phyloP scores from a whole-genome alignment of 2,888 invertebrate genomes.

The Drosophila nigritarsus region DNA sequence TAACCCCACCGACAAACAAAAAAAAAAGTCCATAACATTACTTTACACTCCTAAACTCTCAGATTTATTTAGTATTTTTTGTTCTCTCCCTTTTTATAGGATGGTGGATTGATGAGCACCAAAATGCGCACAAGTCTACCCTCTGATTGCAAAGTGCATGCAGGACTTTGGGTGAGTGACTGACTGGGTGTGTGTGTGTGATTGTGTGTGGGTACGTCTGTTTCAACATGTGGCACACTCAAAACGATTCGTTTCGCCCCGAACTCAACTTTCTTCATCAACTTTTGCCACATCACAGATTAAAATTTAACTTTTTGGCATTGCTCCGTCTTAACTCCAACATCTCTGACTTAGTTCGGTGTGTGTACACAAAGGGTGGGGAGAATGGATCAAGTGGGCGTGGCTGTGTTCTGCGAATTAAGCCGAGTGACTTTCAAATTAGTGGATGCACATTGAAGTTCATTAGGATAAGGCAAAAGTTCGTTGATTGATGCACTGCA shows the following conservation, averaged over 20 bases:
- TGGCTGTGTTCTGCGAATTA: conserved; percentile 61
- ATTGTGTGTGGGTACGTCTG: conserved; percentile 39
- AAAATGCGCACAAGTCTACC: conserved; percentile 17
- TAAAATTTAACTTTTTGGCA: conserved; percentile 80
- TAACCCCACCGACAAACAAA: conserved; percentile 1
- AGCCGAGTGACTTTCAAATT: conserved; percentile 78
- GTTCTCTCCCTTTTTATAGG: conserved; percentile 3
- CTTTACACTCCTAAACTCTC: conserved; percentile 48
- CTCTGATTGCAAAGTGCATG: conserved; percentile 6
- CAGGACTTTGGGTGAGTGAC: not conserved
- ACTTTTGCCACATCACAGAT: conserved; percentile 78
- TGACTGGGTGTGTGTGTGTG: conserved; percentile 26
- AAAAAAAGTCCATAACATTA: conserved; percentile 33
- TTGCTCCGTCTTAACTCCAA: conserved; percentile 51
- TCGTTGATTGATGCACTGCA: conserved; percentile 69
- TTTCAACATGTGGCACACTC: conserved; percentile 65
- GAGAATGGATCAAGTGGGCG: conserved; percentile 32
- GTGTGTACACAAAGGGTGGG: conserved; percentile 8
- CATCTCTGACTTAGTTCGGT: conserved; percentile 28
- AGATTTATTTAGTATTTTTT: conserved; percentile 67
- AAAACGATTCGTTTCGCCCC: conserved; percentile 38
- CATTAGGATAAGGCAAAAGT: conserved; percentile 71
- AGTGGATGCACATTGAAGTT: conserved; percentile 69
- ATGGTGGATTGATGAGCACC: not conserved
- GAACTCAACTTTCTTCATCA: conserved; percentile 74